Percentiles rank a stretch among this genome's conserved stretches.
These are phyloP conservation scores for Agapornis roseicollis DNA, from an alignment of 2,113 vertebrate species.

Conservation along the genomic window DNA sequence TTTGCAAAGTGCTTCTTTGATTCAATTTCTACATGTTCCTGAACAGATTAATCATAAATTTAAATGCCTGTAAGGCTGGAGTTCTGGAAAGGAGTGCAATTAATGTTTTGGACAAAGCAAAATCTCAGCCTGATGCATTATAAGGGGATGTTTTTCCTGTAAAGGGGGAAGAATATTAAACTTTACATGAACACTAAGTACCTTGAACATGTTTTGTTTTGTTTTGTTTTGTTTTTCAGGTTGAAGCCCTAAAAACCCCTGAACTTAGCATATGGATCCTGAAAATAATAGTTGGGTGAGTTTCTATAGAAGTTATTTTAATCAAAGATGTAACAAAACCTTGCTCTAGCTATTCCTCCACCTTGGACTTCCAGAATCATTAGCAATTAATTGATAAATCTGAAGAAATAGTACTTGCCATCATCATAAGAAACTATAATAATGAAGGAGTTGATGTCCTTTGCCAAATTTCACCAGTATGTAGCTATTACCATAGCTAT, in stretches of 20 bases:
- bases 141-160: neutral
- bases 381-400: neutral
- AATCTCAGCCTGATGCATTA: neutral
- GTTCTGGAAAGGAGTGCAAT: neutral
- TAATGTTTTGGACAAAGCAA: neutral
- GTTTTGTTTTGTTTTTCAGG: neutral
- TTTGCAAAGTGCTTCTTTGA: constrained; percentile 24
- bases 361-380: rapidly evolving
- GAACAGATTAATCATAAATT: constrained; percentile 23
- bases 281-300: neutral
- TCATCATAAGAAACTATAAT: neutral
- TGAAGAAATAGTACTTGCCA: neutral
- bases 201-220: neutral
- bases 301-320: neutral
- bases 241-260: neutral
- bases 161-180: neutral
- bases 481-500: neutral
- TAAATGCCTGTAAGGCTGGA: neutral
- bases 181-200: neutral
- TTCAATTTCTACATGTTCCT: neutral
- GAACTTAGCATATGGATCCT: neutral
- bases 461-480: neutral
- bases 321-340: neutral
- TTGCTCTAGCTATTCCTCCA: neutral
- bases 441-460: rapidly evolving